These are phyloP conservation scores for Lethenteron camtschaticum DNA, from an alignment of 2,113 vertebrate genomes.

Conservation along the genomic window DNA sequence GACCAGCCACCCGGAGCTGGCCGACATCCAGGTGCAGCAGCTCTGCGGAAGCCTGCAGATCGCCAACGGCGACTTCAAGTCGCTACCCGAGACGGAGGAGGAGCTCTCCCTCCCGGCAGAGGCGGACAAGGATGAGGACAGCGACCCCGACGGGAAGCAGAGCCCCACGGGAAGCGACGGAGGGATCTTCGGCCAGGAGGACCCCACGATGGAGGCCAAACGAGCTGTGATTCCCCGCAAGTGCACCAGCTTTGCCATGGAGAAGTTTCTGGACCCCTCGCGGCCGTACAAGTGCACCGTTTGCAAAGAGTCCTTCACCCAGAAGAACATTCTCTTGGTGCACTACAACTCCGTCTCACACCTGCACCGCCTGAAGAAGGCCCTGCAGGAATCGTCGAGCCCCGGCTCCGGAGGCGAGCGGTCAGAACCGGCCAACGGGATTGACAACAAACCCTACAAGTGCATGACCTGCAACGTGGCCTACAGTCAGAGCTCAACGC, in stretches of 20 bases:
- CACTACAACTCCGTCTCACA: constrained; percentile 98
- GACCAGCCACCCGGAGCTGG: constrained; percentile 82
- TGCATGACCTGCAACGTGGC: constrained; percentile 93
- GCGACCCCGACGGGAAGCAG: constrained; percentile 82
- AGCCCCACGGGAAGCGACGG: constrained; percentile 82
- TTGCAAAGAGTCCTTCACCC: constrained; percentile 96
- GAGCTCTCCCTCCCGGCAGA: constrained; percentile 72
- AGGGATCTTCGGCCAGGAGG: constrained; percentile 57
- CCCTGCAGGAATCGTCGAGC: constrained; percentile 80
- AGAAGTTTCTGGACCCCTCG: constrained; percentile 91
- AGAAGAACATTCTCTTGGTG: constrained; percentile 92
- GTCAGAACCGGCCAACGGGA: neutral
- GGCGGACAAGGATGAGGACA: constrained; percentile 92
- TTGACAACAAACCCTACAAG: constrained; percentile 91
- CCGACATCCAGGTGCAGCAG: constrained; percentile 86
- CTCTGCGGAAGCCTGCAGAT: constrained; percentile 62
- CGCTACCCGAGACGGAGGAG: constrained; percentile 54
- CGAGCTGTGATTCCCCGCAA: constrained; percentile 75
- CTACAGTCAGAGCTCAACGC: constrained; percentile 91
- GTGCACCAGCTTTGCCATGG: constrained; percentile 95
- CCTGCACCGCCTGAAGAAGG: constrained; percentile 85
- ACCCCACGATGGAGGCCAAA: constrained; percentile 83
- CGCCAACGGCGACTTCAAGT: constrained; percentile 81
- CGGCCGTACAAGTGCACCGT: constrained; percentile 96
- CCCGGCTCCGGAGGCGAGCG: constrained; percentile 16